Evolutionary conservation across 2,888 invertebrate genomes (phyloP), one percentile per base, ranked within the genome.

Genomic region (Stenoptilia bipunctidactyla): DNA sequence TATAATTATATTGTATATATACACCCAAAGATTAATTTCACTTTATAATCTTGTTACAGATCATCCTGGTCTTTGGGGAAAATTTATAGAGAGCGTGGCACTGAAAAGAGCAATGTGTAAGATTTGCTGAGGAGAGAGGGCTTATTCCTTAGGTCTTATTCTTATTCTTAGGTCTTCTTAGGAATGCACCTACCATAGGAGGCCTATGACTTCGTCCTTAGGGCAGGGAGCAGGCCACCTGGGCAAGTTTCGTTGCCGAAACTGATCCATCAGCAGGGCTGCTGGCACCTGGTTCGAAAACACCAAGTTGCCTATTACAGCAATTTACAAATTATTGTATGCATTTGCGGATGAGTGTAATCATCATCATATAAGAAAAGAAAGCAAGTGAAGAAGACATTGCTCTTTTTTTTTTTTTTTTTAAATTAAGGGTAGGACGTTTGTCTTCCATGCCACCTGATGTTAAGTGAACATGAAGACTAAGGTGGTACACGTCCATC

Each of bases 251-350:
- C n/a, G n/a, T 2, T 38, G 35, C 40, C 4, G 33, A 8, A 34
- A 6, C 2, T 3, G 3, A 8, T 13, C 2, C 14, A 6, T 6
- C 9, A 25, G 5, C 25, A 25, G 5, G 25, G 25, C 5, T 12
- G 13, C 4, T 2, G 40, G 36, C 6, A 36, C 40, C 2, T 40
- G 36, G 30, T 40, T 40, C 10, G 40, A 37, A 33, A 40, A 33
- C 30, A 30, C 10, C 9, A n/a, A 13, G 4, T 10, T 40, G 15
- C 1, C 12, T 3, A 4, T 37, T 1, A 9, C 34, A 13, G 1
- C 15, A 1, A n/a, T 38, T 2, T 38, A 38, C 9, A 27, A 38
- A 27, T 20, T 41, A 2, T 34, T 41, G 35, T 41, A 41, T 13
- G 27, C 30, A 8, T 41, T 27, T 34, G n/a, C 15, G 4, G 13